Base-by-base conservation (phyloP, 1,140 invertebrate genomes). In the Zaprionus lachaisei region DNA sequence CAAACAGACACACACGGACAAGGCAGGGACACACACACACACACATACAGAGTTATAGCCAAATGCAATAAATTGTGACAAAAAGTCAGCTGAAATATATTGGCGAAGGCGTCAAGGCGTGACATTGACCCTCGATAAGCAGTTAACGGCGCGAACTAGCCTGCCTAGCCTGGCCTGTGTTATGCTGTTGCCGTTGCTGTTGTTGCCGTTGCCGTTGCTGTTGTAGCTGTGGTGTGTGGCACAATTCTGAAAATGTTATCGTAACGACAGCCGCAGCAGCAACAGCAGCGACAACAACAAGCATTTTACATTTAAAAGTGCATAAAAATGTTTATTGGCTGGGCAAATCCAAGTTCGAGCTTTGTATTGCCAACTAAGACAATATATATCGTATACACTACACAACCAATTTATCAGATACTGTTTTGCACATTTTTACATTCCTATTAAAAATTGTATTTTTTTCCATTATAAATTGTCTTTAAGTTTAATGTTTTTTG, bases 21-120 rank as follows among this genome's bases (percentile, higher is more conserved):
- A 64, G 24, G 28, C 15, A 61, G 15, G 49, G 22, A 38, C 49
- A 44, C 64, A 60, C 6, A 31, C 24, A 37, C 31, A 17, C 20
- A 20, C 20, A 20, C 1, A 20, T 1, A 74, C 41, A 17, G n/a
- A 60, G 51, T 71, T 72, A 55, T 57, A 69, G 12, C 63, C 72
- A 63, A 74, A 83, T 83, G 80, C 71, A 83, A 87, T 87, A 87
- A 89, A 87, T 87, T 87, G 84, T 89, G 80, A 89, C 80, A 87
- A 89, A 80, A 72, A 72, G 64, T 73, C 77, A 70, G 83, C 65
- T 73, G 49, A 71, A 80, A 85, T 85, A 85, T 79, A 81, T 71
- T 78, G 73, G 71, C 80, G 70, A 70, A 54, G 76, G 79, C 82
- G 70, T 82, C 85, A 90, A 90, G 85, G 85, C 73, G 85, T 74